Percentiles rank a stretch among this genome's conserved stretches.
Conservation (phyloP, 2,113 vertebrate genomes). For the Gymnorhina tibicen region DNA sequence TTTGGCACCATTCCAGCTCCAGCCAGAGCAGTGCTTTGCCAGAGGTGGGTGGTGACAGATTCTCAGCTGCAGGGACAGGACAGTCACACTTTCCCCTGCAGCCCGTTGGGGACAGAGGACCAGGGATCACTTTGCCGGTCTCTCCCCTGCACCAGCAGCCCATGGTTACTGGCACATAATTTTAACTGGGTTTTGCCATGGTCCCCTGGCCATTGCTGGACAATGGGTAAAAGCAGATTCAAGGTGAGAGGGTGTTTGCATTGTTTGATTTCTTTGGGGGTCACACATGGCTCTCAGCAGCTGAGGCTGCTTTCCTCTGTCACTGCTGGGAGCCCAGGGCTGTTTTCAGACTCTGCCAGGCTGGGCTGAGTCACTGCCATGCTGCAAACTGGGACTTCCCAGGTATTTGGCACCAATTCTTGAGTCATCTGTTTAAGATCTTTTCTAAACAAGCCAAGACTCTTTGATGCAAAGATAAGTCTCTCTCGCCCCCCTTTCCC, state of each 20-base stretch:
- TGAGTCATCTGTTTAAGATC: conserved; percentile 43
- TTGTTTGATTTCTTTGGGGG: neutral
- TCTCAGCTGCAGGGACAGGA: neutral
- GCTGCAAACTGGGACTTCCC: conserved; percentile 63
- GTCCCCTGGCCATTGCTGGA: neutral
- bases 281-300: neutral
- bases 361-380: conserved; percentile 56
- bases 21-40: neutral
- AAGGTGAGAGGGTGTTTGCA: neutral
- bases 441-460: neutral
- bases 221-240: neutral
- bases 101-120: neutral
- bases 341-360: conserved; percentile 36
- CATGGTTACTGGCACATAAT: neutral
- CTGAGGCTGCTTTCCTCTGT: neutral
- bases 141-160: neutral
- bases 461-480: neutral
- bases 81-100: neutral
- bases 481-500: neutral
- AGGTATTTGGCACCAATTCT: conserved; percentile 47
- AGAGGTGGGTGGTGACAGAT: neutral
- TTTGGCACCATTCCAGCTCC: neutral
- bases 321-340: neutral
- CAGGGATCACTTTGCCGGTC: neutral
- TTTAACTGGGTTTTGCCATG: neutral